Evolutionary conservation across 2,113 vertebrate species (phyloP).

Genomic region (Thunnus maccoyii): DNA sequence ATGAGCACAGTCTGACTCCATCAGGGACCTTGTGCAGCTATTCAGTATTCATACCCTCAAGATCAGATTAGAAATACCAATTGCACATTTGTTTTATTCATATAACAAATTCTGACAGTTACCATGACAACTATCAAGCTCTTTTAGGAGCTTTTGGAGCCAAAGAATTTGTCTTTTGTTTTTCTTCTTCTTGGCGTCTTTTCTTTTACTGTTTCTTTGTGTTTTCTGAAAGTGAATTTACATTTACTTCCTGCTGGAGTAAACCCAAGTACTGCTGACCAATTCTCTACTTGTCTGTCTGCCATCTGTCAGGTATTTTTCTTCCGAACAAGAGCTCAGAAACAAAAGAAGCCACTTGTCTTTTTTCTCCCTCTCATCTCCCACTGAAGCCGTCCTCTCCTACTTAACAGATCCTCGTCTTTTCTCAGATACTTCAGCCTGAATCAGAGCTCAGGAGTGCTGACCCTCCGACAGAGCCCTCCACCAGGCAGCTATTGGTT

Average conservation of each 20-base stretch:
- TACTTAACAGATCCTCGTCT: slow-evolving; percentile 34
- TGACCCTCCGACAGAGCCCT: slow-evolving; percentile 84
- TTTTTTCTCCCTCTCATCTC: slow-evolving; percentile 29
- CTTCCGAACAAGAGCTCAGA: slow-evolving; percentile 23
- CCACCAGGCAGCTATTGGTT: slow-evolving; percentile 88
- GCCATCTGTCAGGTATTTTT: slow-evolving; percentile 37
- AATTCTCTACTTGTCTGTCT: slow-evolving; percentile 40
- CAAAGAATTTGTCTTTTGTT: slow-evolving; percentile 6
- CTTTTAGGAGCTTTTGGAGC: slow-evolving; percentile 28
- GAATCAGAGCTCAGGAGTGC: slow-evolving; percentile 88
- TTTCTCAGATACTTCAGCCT: slow-evolving; percentile 87
- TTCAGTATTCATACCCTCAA: slow-evolving; percentile 63
- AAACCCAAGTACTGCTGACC: slow-evolving; percentile 40
- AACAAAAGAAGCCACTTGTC: slow-evolving; percentile 39
- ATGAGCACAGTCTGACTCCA: slow-evolving; percentile 9
- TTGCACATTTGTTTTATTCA: slow-evolving; percentile 79
- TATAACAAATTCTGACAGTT: slow-evolving; percentile 63
- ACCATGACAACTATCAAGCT: slow-evolving; percentile 73
- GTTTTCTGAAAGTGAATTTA: slow-evolving; percentile 12
- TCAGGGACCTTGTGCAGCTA: slow-evolving; percentile 50
- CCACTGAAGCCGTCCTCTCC: slow-evolving; percentile 8
- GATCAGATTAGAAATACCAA: slow-evolving; percentile 77
- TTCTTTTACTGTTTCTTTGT: not conserved
- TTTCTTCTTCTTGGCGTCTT: not conserved
- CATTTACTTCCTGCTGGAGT: slow-evolving; percentile 17